These are phyloP conservation scores for Philotrypesis tridentata DNA, from an alignment of 1,140 invertebrate species.

Conservation along the genomic window DNA sequence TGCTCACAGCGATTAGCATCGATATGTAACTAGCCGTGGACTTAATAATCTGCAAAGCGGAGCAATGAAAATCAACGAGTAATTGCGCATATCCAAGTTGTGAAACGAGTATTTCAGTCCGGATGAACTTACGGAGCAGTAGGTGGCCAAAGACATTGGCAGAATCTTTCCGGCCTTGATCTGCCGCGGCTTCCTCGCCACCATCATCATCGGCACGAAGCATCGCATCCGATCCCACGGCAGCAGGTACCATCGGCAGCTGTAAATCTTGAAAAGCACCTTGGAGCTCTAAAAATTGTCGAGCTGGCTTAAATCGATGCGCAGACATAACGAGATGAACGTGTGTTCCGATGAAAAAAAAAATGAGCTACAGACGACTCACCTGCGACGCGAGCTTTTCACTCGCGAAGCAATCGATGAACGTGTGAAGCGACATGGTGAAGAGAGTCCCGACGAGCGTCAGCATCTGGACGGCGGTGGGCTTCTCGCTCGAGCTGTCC, in stretches of 20 bases:
- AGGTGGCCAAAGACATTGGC: not conserved
- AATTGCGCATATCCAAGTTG: no score
- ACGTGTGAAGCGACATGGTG: constrained; percentile 2
- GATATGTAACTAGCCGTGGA: constrained; percentile 19
- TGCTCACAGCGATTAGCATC: constrained; percentile 29
- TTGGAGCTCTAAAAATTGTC: constrained; percentile 25
- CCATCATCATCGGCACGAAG: constrained; percentile 17
- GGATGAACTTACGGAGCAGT: constrained; percentile 12
- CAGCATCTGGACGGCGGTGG: not conserved
- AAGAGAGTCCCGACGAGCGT: not conserved
- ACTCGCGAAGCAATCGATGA: constrained; percentile 26
- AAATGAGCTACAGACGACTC: not conserved
- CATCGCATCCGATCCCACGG: not conserved
- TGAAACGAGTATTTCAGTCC: no score
- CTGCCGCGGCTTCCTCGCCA: not conserved
- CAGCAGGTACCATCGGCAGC: constrained; percentile 13
- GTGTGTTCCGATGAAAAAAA: no score
- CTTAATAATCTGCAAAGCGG: constrained; percentile 31
- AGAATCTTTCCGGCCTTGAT: constrained; percentile 30
- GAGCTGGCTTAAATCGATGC: no score
- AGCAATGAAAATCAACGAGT: no score
- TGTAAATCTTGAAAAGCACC: constrained; percentile 18
- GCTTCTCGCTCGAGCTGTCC: not conserved
- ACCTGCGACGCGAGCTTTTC: constrained; percentile 23
- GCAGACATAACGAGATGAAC: no score